Percentiles rank a stretch among this genome's conserved stretches.
Evolutionary conservation across 2,113 vertebrate genomes (phyloP).

Genomic region (Actenoides lindsayi): DNA sequence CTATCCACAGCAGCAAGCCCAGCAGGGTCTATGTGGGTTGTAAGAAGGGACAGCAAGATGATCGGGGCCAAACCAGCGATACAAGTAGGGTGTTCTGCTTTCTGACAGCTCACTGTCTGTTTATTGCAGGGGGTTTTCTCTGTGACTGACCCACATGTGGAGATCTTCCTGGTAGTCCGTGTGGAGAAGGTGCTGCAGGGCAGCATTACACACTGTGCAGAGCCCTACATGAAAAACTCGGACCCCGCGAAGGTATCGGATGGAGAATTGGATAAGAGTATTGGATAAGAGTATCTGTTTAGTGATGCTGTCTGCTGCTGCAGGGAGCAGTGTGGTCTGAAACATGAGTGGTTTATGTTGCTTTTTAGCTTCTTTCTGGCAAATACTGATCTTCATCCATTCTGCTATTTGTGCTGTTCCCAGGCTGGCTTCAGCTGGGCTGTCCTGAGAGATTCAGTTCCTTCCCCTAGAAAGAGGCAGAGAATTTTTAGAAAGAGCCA

Average conservation of each 20-base stretch:
- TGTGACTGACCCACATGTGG: conserved; percentile 89
- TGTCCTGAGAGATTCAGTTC: background rate
- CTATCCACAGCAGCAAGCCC: background rate
- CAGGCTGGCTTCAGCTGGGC: background rate
- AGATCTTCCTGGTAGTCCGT: conserved; percentile 92
- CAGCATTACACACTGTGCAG: conserved; percentile 91
- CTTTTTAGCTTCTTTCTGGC: background rate
- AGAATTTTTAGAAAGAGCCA: background rate
- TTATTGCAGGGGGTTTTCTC: conserved; percentile 90
- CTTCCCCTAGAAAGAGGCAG: background rate
- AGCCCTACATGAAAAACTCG: conserved; percentile 92
- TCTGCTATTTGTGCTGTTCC: background rate
- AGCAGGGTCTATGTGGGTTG: background rate
- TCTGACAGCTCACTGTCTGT: background rate
- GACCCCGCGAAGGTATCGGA: conserved; percentile 85
- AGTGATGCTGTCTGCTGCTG: background rate
- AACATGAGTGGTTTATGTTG: background rate
- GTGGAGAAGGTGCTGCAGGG: conserved; percentile 97
- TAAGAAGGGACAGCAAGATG: background rate
- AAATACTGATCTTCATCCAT: background rate
- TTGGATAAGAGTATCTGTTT: accelerated
- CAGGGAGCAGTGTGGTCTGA: background rate
- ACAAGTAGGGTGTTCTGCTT: background rate
- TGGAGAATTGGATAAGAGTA: accelerated
- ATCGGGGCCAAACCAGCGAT: accelerated